phyloP scores from a whole-genome alignment of 2,113 vertebrate genomes.

The Anarhynchus alexandrinus region DNA sequence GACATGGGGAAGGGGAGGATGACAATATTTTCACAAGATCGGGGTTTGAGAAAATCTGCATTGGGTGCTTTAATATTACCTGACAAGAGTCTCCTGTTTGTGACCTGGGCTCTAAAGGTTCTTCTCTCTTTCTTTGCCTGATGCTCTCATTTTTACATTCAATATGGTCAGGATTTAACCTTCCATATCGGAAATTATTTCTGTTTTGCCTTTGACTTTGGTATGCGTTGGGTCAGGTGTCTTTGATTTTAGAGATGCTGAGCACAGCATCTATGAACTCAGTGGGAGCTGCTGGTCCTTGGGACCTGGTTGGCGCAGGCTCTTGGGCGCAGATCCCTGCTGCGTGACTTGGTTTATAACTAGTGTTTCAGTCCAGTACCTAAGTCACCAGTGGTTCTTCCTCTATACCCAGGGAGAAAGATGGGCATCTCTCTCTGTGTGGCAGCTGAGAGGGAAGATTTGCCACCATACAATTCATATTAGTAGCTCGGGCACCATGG shows the following conservation, averaged over 20 bases:
- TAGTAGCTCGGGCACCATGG: neutral
- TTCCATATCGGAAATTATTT: rapidly evolving
- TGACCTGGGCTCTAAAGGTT: neutral
- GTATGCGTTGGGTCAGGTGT: neutral
- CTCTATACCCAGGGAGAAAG: neutral
- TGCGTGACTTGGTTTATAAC: neutral
- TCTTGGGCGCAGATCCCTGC: neutral
- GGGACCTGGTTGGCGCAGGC: rapidly evolving
- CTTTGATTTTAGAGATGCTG: neutral
- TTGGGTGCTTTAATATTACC: neutral
- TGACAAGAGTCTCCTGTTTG: neutral
- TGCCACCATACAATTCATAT: neutral
- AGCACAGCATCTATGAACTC: neutral
- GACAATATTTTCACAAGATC: neutral
- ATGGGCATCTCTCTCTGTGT: neutral
- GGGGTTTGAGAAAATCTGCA: neutral
- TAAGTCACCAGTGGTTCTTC: neutral
- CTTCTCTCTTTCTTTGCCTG: neutral
- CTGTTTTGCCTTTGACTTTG: neutral
- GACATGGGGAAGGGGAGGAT: neutral
- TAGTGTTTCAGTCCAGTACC: neutral
- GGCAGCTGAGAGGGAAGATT: neutral
- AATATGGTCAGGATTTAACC: neutral
- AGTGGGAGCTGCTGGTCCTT: neutral
- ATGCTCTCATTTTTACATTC: neutral